Evolutionary conservation across 2,888 invertebrate species (phyloP).

Genomic region (Chaetoderma sp.): DNA sequence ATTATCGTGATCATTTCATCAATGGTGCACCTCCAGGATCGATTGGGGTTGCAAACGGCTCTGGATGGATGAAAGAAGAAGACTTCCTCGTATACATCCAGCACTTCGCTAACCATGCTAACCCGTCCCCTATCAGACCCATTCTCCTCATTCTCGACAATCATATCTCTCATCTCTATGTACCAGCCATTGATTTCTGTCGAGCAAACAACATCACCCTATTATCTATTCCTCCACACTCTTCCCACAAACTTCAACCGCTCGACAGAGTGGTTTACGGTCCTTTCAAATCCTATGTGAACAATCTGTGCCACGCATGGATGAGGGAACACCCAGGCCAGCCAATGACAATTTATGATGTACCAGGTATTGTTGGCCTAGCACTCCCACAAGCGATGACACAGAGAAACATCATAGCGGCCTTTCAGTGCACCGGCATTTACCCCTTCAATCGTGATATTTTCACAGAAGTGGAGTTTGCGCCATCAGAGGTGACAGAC

Average conservation of each 20-base stretch:
- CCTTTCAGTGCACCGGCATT: too few species aligned
- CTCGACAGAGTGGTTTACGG: slow-evolving; percentile 46
- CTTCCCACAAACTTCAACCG: slow-evolving; percentile 28
- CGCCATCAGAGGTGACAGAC: too few species aligned
- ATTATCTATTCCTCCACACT: slow-evolving; percentile 30
- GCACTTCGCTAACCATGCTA: slow-evolving; percentile 17
- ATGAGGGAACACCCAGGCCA: slow-evolving; percentile 52
- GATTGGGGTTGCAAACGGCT: slow-evolving; percentile 14
- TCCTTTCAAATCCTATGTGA: slow-evolving; percentile 54
- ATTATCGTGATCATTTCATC: slow-evolving; percentile 21
- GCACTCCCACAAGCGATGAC: too few species aligned
- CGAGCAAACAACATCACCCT: slow-evolving; percentile 21
- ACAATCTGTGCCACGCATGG: slow-evolving; percentile 59
- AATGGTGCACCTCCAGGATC: slow-evolving; percentile 20
- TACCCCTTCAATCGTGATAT: too few species aligned
- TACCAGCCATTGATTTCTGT: slow-evolving; percentile 16
- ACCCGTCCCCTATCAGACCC: not conserved
- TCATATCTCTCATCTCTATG: slow-evolving; percentile 8
- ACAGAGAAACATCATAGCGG: too few species aligned
- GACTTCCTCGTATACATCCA: slow-evolving; percentile 26
- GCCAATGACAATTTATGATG: slow-evolving; percentile 42
- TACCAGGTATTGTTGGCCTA: too few species aligned
- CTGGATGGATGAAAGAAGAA: slow-evolving; percentile 31
- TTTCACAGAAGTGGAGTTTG: too few species aligned
- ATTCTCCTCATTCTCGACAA: not conserved